Base-by-base conservation (phyloP, 2,888 invertebrate genomes). In the Phorcus lineatus region DNA sequence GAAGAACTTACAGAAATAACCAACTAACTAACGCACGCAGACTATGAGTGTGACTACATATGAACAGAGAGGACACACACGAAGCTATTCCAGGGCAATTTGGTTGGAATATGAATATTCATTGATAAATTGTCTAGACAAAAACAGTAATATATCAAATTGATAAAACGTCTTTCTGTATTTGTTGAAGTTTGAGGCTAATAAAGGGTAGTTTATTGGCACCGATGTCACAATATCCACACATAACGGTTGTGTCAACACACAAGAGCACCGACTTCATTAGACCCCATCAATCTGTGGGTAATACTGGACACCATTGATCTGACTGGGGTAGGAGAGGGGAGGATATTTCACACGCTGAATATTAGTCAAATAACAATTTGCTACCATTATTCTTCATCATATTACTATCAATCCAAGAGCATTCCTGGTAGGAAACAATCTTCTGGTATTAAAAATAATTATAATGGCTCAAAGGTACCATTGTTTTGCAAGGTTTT, bases 81-180 rank as follows among this genome's bases (percentile, higher is more conserved):
- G 40, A 40, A 36, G 11, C 70, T 36, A 36, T 70, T 17, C 3
- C 4, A 13, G 70, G 19, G n/a, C 40, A 31, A 36, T 70, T 70
- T 70, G 19, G 36, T 17, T 1, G 19, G 7, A 70, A 36, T 19
- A 70, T 70, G 70, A 31, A 70, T 70, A 70, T 70, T 70, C 70
- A 70, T 70, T 17, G 24, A 28, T 24, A 16, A 62, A 13, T 62
- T 16, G 36, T 70, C 40, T 70, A 70, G 31, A 40, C 70, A 31
- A 40, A 31, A 36, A 36, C 70, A 70, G 70, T 36, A 70, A 70
- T 70, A 70, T 40, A 70, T 70, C 70, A 70, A 70, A 31, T 70
- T 70, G 70, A 70, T 70, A 70, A 70, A 70, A 70, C 70, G 70
- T 16, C 70, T 31, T 70, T 70, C 70, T 36, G 19, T 36, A 70